These are phyloP conservation scores for Megaleporinus macrocephalus DNA, from an alignment of 2,113 vertebrate species.

Conservation along the genomic window DNA sequence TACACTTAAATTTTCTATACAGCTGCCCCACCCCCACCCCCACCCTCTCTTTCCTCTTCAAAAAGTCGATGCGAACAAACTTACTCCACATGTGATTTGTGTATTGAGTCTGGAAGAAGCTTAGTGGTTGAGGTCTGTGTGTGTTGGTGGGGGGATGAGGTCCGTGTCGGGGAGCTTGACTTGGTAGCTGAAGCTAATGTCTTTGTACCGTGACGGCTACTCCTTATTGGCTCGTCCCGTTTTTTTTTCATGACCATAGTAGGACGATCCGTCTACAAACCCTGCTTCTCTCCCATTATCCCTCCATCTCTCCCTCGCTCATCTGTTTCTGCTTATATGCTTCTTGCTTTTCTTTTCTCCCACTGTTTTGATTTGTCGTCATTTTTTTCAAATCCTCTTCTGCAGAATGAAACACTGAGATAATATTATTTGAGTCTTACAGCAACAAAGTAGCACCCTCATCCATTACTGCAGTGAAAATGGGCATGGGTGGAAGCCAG, in stretches of 20 bases:
- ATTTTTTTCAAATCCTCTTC: constrained; percentile 16
- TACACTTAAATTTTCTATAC: neutral
- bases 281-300: constrained; percentile 17
- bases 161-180: neutral
- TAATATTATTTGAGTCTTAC: constrained; percentile 48
- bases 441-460: constrained; percentile 25
- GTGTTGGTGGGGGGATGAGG: constrained; percentile 10
- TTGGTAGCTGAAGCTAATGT: constrained; percentile 3
- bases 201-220: constrained; percentile 16
- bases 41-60: neutral
- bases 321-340: constrained; percentile 63
- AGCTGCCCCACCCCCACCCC: neutral
- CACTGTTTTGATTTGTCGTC: constrained; percentile 16
- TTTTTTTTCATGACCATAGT: constrained; percentile 12
- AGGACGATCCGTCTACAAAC: constrained; percentile 21
- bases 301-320: constrained; percentile 31
- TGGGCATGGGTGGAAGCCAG: neutral
- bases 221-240: constrained; percentile 7
- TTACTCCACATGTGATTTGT: constrained; percentile 18
- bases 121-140: neutral
- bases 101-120: constrained; percentile 34
- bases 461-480: constrained; percentile 13
- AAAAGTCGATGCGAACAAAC: constrained; percentile 3
- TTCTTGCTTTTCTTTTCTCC: constrained; percentile 44
- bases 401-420: constrained; percentile 12